These are phyloP conservation scores for Dichetophora obliterata DNA, from an alignment of 2,888 invertebrate species.

Conservation along the genomic window DNA sequence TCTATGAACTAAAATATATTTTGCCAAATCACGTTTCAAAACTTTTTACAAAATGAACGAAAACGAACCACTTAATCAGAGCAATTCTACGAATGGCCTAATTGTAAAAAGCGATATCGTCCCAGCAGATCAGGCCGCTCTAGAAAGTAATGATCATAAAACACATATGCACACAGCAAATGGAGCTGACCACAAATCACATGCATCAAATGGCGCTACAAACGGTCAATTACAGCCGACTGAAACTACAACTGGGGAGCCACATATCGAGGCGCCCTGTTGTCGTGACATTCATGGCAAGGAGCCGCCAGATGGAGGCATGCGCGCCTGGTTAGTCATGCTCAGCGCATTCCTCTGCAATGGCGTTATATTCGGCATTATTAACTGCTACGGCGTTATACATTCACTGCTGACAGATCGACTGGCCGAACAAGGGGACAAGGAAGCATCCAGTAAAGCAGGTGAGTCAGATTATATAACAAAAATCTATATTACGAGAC, in stretches of 20 bases:
- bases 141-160: slow-evolving; percentile 22
- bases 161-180: not conserved
- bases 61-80: slow-evolving; percentile 60
- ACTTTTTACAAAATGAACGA: slow-evolving; percentile 56
- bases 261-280: slow-evolving; percentile 61
- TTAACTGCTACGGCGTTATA: slow-evolving; percentile 89
- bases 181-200: slow-evolving; percentile 27
- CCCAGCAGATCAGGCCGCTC: slow-evolving; percentile 44
- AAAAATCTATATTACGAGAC: no score
- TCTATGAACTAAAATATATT: no score
- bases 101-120: slow-evolving; percentile 53
- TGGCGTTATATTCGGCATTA: slow-evolving; percentile 90
- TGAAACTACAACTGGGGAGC: slow-evolving; percentile 48
- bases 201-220: slow-evolving; percentile 11
- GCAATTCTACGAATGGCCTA: slow-evolving; percentile 54
- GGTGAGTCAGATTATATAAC: no score
- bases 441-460: slow-evolving; percentile 84
- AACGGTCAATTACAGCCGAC: slow-evolving; percentile 40
- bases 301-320: slow-evolving; percentile 78
- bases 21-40: no score
- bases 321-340: slow-evolving; percentile 85
- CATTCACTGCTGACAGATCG: slow-evolving; percentile 78
- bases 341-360: slow-evolving; percentile 89
- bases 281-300: slow-evolving; percentile 63
- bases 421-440: slow-evolving; percentile 75